A percentile compares a stretch with the other conserved stretches of the same genome.
phyloP scores from a whole-genome alignment of 1,140 invertebrate genomes.

The Cotesia typhae region DNA sequence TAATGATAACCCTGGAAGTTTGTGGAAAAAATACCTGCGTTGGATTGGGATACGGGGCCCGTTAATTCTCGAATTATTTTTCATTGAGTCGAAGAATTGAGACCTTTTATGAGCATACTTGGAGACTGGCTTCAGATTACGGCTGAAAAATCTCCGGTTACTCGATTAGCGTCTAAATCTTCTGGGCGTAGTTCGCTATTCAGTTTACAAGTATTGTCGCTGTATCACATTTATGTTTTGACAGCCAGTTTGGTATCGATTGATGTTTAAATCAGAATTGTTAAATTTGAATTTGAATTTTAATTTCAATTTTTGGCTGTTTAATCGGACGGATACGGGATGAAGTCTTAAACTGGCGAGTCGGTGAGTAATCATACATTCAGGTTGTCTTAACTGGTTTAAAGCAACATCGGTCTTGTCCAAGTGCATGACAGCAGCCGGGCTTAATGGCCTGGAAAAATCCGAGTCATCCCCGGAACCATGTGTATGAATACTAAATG shows the following conservation, averaged over 20 bases:
- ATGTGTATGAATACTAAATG: slow-evolving; percentile 62
- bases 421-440: slow-evolving; percentile 42
- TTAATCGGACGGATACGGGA: too few relatives aligned
- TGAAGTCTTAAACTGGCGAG: too few relatives aligned
- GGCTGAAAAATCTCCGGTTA: slow-evolving; percentile 58
- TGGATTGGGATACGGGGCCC: background rate
- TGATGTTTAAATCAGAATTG: too few relatives aligned
- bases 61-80: background rate
- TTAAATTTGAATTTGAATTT: background rate
- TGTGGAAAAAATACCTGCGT: slow-evolving; percentile 5
- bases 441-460: slow-evolving; percentile 64
- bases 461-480: slow-evolving; percentile 57
- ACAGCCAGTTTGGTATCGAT: slow-evolving; percentile 45
- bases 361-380: slow-evolving; percentile 13
- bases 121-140: slow-evolving; percentile 49
- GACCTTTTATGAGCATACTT: slow-evolving; percentile 8
- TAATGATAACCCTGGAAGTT: background rate
- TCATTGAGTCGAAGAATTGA: slow-evolving; percentile 17
- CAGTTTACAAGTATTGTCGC: slow-evolving; percentile 25
- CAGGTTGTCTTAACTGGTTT: slow-evolving; percentile 58
- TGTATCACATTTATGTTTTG: slow-evolving; percentile 48
- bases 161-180: slow-evolving; percentile 54
- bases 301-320: background rate
- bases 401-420: slow-evolving; percentile 51
- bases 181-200: slow-evolving; percentile 32